These are phyloP conservation scores for Cyanoramphus novaezelandiae DNA, from an alignment of 2,113 vertebrate genomes.

Conservation along the genomic window DNA sequence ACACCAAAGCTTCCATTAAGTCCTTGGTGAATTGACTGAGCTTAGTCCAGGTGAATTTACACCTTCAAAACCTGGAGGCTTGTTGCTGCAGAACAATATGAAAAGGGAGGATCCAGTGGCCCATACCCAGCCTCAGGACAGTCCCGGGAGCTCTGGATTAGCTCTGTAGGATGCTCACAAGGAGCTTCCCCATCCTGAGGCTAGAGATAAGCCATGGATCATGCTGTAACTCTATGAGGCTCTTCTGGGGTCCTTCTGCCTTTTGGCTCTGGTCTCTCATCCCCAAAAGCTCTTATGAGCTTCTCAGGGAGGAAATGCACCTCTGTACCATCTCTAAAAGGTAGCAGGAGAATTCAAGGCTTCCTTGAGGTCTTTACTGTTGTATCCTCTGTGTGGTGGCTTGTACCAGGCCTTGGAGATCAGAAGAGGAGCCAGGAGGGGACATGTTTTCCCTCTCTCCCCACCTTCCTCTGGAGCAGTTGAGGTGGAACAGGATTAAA, in stretches of 20 bases:
- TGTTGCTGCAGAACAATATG: not conserved
- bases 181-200: not conserved
- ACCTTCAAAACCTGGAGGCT: not conserved
- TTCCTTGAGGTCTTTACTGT: not conserved
- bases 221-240: not conserved
- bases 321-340: not conserved
- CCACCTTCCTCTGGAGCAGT: not conserved
- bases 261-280: not conserved
- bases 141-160: not conserved
- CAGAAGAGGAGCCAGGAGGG: not conserved
- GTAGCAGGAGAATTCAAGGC: not conserved
- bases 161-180: not conserved
- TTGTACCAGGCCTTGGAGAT: not conserved
- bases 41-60: not conserved
- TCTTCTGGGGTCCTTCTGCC: not conserved
- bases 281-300: not conserved
- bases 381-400: too few species aligned
- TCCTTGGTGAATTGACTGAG: constrained; percentile 17
- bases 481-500: not conserved
- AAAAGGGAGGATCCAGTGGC: not conserved
- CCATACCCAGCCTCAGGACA: not conserved
- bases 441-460: not conserved
- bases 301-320: not conserved
- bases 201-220: not conserved
- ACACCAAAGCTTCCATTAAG: constrained; percentile 57